Evolutionary conservation across 2,113 vertebrate genomes (phyloP).

Genomic region (Euleptes europaea): DNA sequence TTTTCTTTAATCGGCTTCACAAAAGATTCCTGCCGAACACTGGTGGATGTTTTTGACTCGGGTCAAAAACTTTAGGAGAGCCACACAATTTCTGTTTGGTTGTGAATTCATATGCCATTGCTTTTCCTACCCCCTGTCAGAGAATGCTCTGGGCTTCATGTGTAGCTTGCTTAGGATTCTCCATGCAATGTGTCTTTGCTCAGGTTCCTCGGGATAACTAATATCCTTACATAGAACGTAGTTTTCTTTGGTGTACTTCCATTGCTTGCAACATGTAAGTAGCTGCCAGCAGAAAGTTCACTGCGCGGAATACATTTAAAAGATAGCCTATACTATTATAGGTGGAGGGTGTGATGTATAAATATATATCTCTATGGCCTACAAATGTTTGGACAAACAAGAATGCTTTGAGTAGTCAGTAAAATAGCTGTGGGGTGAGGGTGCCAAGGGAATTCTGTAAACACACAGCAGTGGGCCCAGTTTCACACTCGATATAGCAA

Average conservation of each 20-base stretch:
- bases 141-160: neutral
- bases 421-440: neutral
- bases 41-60: slow-evolving; percentile 29
- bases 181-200: neutral
- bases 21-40: neutral
- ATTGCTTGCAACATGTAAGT: slow-evolving; percentile 16
- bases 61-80: neutral
- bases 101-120: neutral
- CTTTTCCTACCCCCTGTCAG: neutral
- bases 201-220: neutral
- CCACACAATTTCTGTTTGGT: neutral
- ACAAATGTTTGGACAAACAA: neutral
- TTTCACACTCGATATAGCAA: neutral
- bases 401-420: neutral
- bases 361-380: neutral
- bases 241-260: slow-evolving; percentile 34
- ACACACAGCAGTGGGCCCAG: neutral
- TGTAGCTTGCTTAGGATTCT: neutral
- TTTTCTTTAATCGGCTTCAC: neutral
- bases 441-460: slow-evolving; percentile 1
- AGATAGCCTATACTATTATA: neutral
- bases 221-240: slow-evolving; percentile 21
- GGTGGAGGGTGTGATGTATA: neutral
- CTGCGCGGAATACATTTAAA: neutral
- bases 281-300: slow-evolving; percentile 16